Base-by-base conservation (phyloP, 2,797 vertebrate species). In the Falco rusticolus region DNA sequence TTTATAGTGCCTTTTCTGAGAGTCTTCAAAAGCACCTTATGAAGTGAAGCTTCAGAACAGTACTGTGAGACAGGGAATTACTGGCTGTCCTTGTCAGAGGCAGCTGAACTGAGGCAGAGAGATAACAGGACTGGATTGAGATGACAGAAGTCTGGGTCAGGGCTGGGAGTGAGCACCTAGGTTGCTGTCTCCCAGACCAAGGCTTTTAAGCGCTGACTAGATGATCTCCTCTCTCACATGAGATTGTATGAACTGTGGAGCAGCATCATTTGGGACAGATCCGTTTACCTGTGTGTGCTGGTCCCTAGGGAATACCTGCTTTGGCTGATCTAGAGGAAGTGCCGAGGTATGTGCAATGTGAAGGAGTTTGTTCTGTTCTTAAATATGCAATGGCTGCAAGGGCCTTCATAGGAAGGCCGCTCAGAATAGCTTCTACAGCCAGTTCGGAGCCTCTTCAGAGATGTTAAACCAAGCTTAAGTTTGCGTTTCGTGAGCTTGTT, bases 1-100 rank as follows among this genome's bases (percentile, higher is more conserved):
- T 95, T 64, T 53, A 29, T 28, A 96, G 84, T 96, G 94, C 90
- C 96, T 97, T 97, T 91, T 86, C 76, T 90, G 93, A 93, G 93
- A 95, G 69, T 93, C 63, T 93, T 75, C 82, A 89, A 90, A 95
- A 93, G 93, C 94, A 96, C 96, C 95, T 96, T 96, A 93, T 9
- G 77, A 92, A 87, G 80, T 89, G 72, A 91, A 91, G 81, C 82
- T 91, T 96, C 95, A 70, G 72, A 95, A 72, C 78, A 85, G 71
- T 57, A 48, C 92, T 56, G 65, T 2, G 16, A 78, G 84, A 78
- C 10, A 10, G 45, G 74, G 80, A 28, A 63, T 57, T 83, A 26
- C 48, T 60, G 56, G 77, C 85, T 80, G 48, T 72, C 43, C 60
- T 70, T 45, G 81, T 66, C 63, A 63, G 83, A 71, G 86, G 74